Evolutionary conservation across 2,888 invertebrate genomes (phyloP), one percentile per base, ranked within the genome.

Genomic region (Miltochrista miniata): DNA sequence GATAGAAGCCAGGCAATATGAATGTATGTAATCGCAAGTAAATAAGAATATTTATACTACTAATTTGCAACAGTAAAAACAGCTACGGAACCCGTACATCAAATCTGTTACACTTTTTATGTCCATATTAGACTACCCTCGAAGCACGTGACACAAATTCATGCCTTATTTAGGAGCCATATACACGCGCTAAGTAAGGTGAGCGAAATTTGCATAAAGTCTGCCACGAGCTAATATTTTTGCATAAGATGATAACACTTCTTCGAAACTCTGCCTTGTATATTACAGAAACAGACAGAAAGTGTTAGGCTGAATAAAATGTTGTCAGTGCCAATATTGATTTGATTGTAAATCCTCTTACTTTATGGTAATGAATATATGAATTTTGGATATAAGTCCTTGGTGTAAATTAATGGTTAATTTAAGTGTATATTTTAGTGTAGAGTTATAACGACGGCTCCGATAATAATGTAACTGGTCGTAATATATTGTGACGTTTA

Each of bases 201-300:
- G 74, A 70, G 73, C 65, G 50, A 56, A 70, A 89, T 90, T 91
- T 87, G 83, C 91, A 91, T 91, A 87, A 79, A 83, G 87, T 87
- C 86, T 82, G 76, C 83, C 90, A 87, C 91, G 89, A 86, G 90
- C 86, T 82, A 82, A 88, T 84, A 85, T 86, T 90, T 84, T 90
- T 88, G 87, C 87, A 89, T 89, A 89, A 84, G 81, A 79, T 84
- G 87, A 88, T 87, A 87, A 82, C 81, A 72, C 74, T 86, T 83
- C 83, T 81, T 76, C 74, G 84, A 81, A 87, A 74, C 70, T 76
- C 75, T 74, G 79, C 66, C 70, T 69, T 77, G 74, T 74, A 76
- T 77, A 10, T 8, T 79, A 70, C 68, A 64, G 66, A 67, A 70
- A 65, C 57, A 64, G 66, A 62, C 69, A 62, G 54, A 62, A 72